Evolutionary conservation across 2,888 invertebrate genomes (phyloP), one percentile per base, ranked within the genome.

Genomic region (Drosophila buzzatii): DNA sequence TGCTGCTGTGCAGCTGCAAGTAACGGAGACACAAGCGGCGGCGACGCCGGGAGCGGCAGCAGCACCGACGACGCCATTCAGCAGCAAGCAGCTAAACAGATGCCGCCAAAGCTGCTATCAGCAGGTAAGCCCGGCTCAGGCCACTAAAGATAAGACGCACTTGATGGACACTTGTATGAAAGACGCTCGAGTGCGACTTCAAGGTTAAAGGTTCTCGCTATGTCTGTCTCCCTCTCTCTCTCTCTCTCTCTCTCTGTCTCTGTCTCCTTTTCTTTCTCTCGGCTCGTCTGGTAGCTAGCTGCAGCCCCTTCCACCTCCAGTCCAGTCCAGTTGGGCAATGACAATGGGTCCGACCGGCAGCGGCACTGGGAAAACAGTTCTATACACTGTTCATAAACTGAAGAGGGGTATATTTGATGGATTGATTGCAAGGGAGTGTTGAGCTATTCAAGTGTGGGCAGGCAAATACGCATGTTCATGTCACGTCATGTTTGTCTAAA

Each of bases 41-140:
- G 7, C 42, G 10, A 10, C 42, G 10, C 12, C 44, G 10, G 52
- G 35, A 18, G 31, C 51, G 18, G 14, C 60, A 27, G 20, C 69
- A 18, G 57, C 79, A 41, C 57, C 69, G 35, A 62, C 76, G 45
- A 69, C 74, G 47, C 68, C 75, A 65, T 75, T 91, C 52, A 87
- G 84, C 73, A 89, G 90, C 68, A 92, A 92, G 77, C 92, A 92
- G 88, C 87, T 92, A 71, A 91, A 83, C 83, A 92, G 91, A 89
- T 92, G 92, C 87, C 92, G 91, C 79, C 92, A 92, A 90, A 92
- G 91, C 79, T 92, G 92, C 87, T 92, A 92, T 90, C 92, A 91
- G 85, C 92, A 92, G 92, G 92, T 92, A 85, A 85, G 90, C 60
- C 71, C 77, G 51, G 58, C 49, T 60, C 62, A 44, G 56, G 37